Percentiles rank a stretch among this genome's conserved stretches.
phyloP scores from a whole-genome alignment of 2,888 invertebrate genomes.

The Sialis lutaria region DNA sequence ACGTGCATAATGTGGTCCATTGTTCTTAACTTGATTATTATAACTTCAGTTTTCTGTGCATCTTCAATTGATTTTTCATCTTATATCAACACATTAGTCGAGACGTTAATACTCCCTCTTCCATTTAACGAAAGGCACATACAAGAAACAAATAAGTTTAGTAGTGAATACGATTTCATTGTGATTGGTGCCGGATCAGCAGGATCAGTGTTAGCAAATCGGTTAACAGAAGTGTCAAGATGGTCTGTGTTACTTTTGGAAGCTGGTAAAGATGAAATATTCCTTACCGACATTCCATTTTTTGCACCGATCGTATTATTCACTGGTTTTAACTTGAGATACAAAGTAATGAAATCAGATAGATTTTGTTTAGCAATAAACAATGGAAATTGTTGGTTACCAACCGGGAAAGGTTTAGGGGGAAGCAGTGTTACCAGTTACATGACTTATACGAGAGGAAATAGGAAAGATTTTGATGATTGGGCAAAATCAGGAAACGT shows the following conservation, averaged over 20 bases:
- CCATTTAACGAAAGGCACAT: too few species aligned
- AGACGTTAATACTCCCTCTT: too few species aligned
- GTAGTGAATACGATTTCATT: conserved; percentile 38
- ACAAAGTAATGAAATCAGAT: conserved; percentile 40
- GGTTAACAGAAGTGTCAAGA: conserved; percentile 48
- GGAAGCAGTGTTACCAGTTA: conserved; percentile 73
- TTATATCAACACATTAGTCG: too few species aligned
- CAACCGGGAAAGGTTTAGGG: conserved; percentile 63
- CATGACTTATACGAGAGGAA: conserved; percentile 69
- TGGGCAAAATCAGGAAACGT: conserved; percentile 65
- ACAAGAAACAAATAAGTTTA: conserved; percentile 16
- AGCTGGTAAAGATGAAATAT: conserved; percentile 62
- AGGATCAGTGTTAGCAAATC: conserved; percentile 63
- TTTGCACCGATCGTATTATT: conserved; percentile 40
- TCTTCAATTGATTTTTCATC: too few species aligned
- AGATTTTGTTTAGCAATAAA: conserved; percentile 30
- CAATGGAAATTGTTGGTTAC: conserved; percentile 45
- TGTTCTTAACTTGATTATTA: too few species aligned
- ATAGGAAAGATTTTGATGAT: conserved; percentile 60
- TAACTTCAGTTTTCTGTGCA: too few species aligned
- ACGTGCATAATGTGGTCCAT: too few species aligned
- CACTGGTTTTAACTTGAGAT: conserved; percentile 57
- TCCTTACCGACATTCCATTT: conserved; percentile 58
- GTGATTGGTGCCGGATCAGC: conserved; percentile 38
- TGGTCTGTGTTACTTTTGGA: conserved; percentile 58